phyloP scores from a whole-genome alignment of 2,797 vertebrate species.

The Anguilla megastoma region DNA sequence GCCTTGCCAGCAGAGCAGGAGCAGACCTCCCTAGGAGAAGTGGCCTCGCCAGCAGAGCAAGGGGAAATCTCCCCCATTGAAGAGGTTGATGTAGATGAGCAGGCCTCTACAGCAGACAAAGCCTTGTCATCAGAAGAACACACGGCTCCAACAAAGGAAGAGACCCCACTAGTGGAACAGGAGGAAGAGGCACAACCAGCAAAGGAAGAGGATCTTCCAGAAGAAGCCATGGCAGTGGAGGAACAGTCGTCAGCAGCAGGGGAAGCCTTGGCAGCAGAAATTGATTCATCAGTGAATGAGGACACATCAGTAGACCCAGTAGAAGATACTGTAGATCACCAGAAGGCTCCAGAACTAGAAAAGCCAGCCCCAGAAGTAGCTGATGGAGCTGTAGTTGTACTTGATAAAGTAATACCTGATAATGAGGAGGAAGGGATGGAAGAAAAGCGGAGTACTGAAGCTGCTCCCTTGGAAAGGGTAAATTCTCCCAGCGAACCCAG shows the following conservation, averaged over 20 bases:
- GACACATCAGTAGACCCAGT: not conserved
- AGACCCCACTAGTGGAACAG: not conserved
- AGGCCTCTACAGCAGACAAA: not conserved
- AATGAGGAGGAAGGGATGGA: not conserved
- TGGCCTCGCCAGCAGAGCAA: not conserved
- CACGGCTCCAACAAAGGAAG: not conserved
- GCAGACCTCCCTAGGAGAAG: not conserved
- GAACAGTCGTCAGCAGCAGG: not conserved
- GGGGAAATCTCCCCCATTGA: not conserved
- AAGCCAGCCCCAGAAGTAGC: not conserved
- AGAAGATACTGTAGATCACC: not conserved
- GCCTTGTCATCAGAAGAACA: not conserved
- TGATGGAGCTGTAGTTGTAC: not conserved
- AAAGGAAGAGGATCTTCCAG: not conserved
- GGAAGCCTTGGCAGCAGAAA: not conserved
- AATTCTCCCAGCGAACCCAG: not conserved
- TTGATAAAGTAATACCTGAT: not conserved
- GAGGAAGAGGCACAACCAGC: not conserved
- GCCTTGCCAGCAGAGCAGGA: not conserved
- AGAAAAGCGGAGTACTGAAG: not conserved
- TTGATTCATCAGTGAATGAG: not conserved
- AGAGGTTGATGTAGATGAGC: conserved; percentile 1
- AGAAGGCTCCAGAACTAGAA: conserved; percentile 9
- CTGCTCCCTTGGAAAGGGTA: conserved; percentile 1
- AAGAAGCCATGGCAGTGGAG: not conserved